phyloP scores from a whole-genome alignment of 2,113 vertebrate genomes.

The Eptatretus burgeri region DNA sequence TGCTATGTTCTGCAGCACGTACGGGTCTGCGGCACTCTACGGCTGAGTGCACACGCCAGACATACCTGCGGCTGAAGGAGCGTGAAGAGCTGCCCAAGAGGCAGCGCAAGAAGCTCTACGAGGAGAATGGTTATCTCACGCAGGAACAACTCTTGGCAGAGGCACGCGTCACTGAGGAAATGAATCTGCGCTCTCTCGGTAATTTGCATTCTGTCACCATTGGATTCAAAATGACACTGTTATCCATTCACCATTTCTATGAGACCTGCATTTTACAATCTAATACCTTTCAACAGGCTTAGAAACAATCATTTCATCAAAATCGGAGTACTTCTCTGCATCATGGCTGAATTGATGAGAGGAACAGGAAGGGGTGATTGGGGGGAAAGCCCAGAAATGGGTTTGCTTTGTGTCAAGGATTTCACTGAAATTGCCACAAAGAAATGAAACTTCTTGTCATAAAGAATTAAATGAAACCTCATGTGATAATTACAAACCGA shows the following conservation, averaged over 20 bases:
- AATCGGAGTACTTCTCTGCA: not conserved
- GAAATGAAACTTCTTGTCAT: too few relatives aligned
- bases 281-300: too few relatives aligned
- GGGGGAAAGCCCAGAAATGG: not conserved
- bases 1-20: conserved; percentile 19
- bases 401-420: too few relatives aligned
- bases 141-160: conserved; percentile 76
- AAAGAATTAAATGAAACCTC: too few relatives aligned
- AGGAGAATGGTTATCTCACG: conserved; percentile 36
- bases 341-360: not conserved
- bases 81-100: conserved; percentile 49
- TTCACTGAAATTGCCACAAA: too few relatives aligned
- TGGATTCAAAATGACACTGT: too few relatives aligned
- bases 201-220: conserved; percentile 9
- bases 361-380: not conserved
- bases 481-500: too few relatives aligned
- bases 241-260: too few relatives aligned
- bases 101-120: conserved; percentile 38
- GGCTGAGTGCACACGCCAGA: conserved; percentile 64
- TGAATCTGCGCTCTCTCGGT: conserved; percentile 70
- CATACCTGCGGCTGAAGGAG: conserved; percentile 59
- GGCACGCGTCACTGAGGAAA: conserved; percentile 59
- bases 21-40: conserved; percentile 81
- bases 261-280: too few relatives aligned
- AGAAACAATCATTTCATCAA: not conserved